Evolutionary conservation across 2,888 invertebrate species (phyloP).

Genomic region (Polylopha cassiicola): DNA sequence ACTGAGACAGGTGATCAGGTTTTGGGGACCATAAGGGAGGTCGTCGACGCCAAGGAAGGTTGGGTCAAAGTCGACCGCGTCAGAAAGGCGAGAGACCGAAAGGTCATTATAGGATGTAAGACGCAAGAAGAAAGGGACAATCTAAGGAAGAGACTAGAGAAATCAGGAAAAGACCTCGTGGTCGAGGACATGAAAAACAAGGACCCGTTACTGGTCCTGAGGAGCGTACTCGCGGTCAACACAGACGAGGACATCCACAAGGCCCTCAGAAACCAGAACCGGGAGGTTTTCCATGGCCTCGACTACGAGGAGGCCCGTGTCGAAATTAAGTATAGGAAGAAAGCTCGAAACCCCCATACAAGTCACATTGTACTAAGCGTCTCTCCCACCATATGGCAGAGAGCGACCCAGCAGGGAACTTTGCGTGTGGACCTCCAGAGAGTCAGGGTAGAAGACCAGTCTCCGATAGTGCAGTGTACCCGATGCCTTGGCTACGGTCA

Average conservation of each 20-base stretch:
- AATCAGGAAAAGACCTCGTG: not conserved
- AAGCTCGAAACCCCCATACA: not conserved
- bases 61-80: slow-evolving; percentile 14
- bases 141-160: not conserved
- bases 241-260: slow-evolving; percentile 8
- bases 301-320: not conserved
- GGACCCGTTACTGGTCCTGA: not conserved
- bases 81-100: slow-evolving; percentile 18
- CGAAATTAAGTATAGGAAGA: not conserved
- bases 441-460: too few species aligned
- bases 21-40: slow-evolving; percentile 3
- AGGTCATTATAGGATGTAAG: slow-evolving; percentile 12
- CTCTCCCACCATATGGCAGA: too few species aligned
- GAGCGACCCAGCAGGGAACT: too few species aligned
- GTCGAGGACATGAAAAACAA: not conserved
- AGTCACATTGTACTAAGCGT: too few species aligned
- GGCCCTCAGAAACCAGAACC: not conserved
- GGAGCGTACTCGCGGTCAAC: not conserved
- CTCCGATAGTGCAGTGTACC: too few species aligned
- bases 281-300: not conserved
- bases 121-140: slow-evolving; percentile 6
- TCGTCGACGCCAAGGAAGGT: slow-evolving; percentile 11
- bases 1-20: slow-evolving; percentile 13
- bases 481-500: too few species aligned
- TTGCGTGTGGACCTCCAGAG: too few species aligned